Conservation (phyloP, 1,140 invertebrate genomes). For the Aphaenogaster ashmeadi region DNA sequence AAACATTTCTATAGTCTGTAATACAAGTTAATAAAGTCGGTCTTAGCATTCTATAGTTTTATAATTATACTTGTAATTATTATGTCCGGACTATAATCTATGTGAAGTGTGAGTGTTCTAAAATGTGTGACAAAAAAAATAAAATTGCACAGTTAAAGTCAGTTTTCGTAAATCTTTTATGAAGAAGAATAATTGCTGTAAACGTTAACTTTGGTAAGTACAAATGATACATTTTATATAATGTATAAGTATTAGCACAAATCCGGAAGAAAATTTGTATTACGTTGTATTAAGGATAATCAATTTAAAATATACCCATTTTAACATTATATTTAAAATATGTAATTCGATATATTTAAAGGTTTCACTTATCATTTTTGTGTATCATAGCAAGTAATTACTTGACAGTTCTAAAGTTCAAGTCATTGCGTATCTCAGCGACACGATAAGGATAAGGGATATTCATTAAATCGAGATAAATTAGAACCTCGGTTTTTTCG, state of each 20-base stretch:
- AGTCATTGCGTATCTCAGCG: background rate
- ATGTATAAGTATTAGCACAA: background rate
- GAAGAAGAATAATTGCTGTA: background rate
- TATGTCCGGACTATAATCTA: background rate
- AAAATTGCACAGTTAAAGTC: background rate
- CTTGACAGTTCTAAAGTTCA: background rate
- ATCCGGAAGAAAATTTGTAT: background rate
- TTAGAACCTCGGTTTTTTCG: background rate
- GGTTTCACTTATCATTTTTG: background rate
- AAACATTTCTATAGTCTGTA: background rate
- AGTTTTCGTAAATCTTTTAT: background rate
- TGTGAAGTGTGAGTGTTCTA: conserved; percentile 17
- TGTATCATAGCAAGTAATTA: background rate
- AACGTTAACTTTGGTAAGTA: conserved; percentile 19
- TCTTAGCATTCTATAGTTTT: background rate
- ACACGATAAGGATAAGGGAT: background rate
- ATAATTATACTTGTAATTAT: background rate
- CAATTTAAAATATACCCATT: background rate
- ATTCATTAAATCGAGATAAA: conserved; percentile 1
- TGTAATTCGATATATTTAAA: background rate
- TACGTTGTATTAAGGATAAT: background rate
- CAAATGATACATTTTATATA: conserved; percentile 20
- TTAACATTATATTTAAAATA: background rate
- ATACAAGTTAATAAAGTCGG: background rate
- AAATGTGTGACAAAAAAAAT: background rate